Percentiles rank a stretch among this genome's conserved stretches.
phyloP scores from a whole-genome alignment of 2,888 invertebrate species.

The Creontiades dilutus region DNA sequence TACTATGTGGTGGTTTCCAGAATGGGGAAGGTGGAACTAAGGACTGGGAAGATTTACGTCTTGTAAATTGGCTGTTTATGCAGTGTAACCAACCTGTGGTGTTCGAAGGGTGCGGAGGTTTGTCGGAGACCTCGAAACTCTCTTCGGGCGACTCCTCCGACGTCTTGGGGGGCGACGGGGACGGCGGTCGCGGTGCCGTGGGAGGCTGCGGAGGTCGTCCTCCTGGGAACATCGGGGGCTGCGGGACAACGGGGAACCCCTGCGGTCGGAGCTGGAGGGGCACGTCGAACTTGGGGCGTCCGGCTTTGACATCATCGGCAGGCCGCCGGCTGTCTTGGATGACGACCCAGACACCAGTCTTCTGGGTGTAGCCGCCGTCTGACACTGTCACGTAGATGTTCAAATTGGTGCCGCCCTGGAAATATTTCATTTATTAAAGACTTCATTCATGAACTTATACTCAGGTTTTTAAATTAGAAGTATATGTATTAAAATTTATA shows the following conservation, averaged over 20 bases:
- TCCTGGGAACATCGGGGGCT: constrained; percentile 76
- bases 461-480: too few species aligned
- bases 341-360: constrained; percentile 85
- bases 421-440: too few species aligned
- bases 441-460: too few species aligned
- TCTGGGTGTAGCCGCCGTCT: constrained; percentile 84
- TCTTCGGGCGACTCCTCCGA: constrained; percentile 77
- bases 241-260: constrained; percentile 74
- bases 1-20: too few species aligned
- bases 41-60: too few species aligned
- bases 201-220: constrained; percentile 74
- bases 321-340: constrained; percentile 80
- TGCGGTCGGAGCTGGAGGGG: constrained; percentile 77
- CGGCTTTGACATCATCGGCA: constrained; percentile 76
- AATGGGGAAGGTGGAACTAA: too few species aligned
- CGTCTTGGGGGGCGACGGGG: constrained; percentile 74
- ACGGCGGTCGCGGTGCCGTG: constrained; percentile 65
- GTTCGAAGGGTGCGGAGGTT: neutral
- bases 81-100: too few species aligned
- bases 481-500: too few species aligned
- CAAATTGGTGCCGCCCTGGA: constrained; percentile 84
- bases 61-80: too few species aligned
- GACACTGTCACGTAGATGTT: constrained; percentile 85
- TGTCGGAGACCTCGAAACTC: neutral
- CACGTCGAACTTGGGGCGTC: constrained; percentile 77